These are phyloP conservation scores for Agrochola litura DNA, from an alignment of 2,888 invertebrate genomes.

Conservation along the genomic window DNA sequence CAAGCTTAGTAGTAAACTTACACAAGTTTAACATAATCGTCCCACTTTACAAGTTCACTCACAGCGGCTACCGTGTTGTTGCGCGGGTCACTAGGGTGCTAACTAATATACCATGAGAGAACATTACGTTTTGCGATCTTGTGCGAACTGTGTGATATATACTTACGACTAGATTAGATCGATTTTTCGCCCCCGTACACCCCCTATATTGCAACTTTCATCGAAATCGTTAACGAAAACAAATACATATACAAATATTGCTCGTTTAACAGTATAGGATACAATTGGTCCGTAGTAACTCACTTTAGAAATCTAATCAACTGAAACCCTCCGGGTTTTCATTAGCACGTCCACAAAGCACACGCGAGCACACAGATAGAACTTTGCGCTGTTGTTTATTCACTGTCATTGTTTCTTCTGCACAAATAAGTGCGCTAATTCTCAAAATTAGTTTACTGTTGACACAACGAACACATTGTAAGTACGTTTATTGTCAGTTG, in stretches of 20 bases:
- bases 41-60: slow-evolving; percentile 27
- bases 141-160: neutral
- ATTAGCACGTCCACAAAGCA: slow-evolving; percentile 31
- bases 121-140: neutral
- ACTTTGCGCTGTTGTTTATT: slow-evolving; percentile 6
- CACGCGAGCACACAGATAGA: neutral
- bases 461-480: neutral
- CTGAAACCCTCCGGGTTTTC: slow-evolving; percentile 50
- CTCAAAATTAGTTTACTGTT: neutral
- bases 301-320: slow-evolving; percentile 41
- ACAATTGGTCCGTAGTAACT: neutral
- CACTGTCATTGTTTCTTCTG: slow-evolving; percentile 27
- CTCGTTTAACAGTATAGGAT: no score
- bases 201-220: no score
- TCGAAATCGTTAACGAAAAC: no score
- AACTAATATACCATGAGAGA: neutral
- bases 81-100: slow-evolving; percentile 6
- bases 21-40: slow-evolving; percentile 26
- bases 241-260: no score
- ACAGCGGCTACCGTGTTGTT: neutral
- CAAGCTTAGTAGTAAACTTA: slow-evolving; percentile 14
- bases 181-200: no score
- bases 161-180: neutral
- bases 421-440: neutral
- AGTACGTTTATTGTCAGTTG: neutral